Base-by-base conservation (phyloP, 2,888 invertebrate species). In the Stenotaenia linearis region DNA sequence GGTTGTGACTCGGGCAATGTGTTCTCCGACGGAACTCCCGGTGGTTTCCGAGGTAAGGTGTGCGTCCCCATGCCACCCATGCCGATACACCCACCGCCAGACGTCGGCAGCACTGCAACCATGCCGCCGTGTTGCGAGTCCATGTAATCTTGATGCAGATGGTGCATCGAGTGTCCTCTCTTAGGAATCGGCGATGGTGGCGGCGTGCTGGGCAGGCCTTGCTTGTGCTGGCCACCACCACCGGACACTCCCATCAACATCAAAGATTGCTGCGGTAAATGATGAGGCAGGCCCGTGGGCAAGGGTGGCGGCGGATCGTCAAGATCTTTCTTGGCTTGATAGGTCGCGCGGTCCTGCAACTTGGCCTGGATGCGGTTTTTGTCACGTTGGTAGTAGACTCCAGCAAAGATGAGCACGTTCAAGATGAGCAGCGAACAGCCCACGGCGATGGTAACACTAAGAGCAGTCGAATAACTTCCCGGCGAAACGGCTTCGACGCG, bases 401-500 rank as follows among this genome's bases (percentile, higher is more conserved):
- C 96, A 79, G 96, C 96, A 85, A 97, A 97, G 84, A 97, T 95
- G 32, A 97, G 88, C 75, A 97, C 94, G 85, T 97, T 97, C 3
- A 97, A 88, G 84, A 97, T 95, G 25, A 97, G 89, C 80, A 97
- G 87, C 4, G 95, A 95, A 85, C 96, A 96, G 50, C 97, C 97
- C 82, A 97, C 96, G 76, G 96, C 97, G 83, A 97, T 95, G 21
- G 96, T 96, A 0, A 96, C 95, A 86, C 95, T 95, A 15, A 96
- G 87, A 1, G 96, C 96, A 3, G 96, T 95, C 0, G 94, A 94
- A 84, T 96, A 96, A 0, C 75, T 80, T 40, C 79, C 79, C 50
- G 79, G 80, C 15, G 79, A 79, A 15, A 80, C 78, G 10, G 79
- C 77, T 32, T 81, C 80, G 56, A 78, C 80, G 18, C 78, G 75